Percentiles rank a stretch among this genome's conserved stretches.
Evolutionary conservation across 23 tunicate species (phyloP).

Genomic region (Clavelina lepadiformis): DNA sequence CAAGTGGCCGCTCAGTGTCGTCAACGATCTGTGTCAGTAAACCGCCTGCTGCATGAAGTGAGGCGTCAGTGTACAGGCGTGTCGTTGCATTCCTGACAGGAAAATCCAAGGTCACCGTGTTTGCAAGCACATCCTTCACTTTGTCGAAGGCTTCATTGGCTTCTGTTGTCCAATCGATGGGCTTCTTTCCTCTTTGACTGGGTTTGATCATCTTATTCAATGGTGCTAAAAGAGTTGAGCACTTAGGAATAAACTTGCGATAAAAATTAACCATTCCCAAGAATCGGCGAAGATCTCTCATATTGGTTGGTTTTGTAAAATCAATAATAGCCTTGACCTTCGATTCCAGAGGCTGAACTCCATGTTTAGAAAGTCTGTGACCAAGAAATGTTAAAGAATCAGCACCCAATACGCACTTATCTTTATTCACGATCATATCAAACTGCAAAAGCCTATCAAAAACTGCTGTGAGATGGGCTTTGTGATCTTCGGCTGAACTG

Average conservation of each 20-base stretch:
- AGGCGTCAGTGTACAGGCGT: too few species aligned
- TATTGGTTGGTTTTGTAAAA: conserved; percentile 6
- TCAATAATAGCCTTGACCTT: not conserved
- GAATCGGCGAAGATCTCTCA: conserved; percentile 1
- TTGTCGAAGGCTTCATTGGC: not conserved
- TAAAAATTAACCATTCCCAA: conserved; percentile 2
- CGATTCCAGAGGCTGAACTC: not conserved
- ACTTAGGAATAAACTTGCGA: conserved; percentile 1
- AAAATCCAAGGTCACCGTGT: not conserved
- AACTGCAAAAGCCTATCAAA: conserved; percentile 6
- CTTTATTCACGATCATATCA: conserved; percentile 14
- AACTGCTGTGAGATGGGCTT: conserved; percentile 1
- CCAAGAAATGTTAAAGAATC: not conserved
- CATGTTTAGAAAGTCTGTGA: conserved; percentile 1
- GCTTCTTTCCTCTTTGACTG: not conserved
- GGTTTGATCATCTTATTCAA: not conserved
- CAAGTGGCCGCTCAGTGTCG: not conserved
- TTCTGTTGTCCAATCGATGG: not conserved
- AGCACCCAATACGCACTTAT: conserved; percentile 8
- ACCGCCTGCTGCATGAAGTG: too few species aligned
- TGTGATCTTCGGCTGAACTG: conserved; percentile 6
- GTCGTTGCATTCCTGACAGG: conserved; percentile 1
- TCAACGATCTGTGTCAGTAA: not conserved
- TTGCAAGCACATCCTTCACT: too few species aligned
- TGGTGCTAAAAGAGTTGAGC: not conserved